Evolutionary conservation across 2,888 invertebrate species (phyloP).

Genomic region (Psylliodes chrysocephalus): DNA sequence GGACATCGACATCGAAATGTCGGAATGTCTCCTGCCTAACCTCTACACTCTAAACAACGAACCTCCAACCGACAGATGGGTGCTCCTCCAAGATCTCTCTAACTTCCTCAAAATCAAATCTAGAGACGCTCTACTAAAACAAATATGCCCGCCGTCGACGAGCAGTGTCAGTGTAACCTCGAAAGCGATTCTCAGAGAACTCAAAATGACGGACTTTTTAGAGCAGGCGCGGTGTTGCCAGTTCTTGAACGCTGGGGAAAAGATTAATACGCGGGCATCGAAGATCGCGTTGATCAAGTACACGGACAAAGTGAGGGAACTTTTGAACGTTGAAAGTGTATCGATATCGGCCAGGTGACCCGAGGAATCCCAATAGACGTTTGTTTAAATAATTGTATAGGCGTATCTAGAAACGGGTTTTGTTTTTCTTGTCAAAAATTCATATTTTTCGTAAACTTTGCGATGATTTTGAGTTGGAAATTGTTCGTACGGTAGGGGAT

Average conservation of each 20-base stretch:
- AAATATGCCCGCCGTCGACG: conserved; percentile 71
- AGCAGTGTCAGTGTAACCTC: conserved; percentile 54
- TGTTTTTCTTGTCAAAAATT: neutral
- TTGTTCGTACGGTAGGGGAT: no score
- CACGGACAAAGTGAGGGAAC: conserved; percentile 83
- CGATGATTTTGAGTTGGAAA: no score
- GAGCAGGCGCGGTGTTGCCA: conserved; percentile 85
- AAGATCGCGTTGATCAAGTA: conserved; percentile 85
- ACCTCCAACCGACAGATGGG: conserved; percentile 78
- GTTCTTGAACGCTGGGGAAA: conserved; percentile 80
- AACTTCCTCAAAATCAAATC: conserved; percentile 82
- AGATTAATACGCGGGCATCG: conserved; percentile 81
- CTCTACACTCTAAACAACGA: conserved; percentile 78
- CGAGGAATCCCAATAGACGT: conserved; percentile 17
- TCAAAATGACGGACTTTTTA: conserved; percentile 82
- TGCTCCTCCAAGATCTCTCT: conserved; percentile 82
- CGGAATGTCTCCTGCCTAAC: conserved; percentile 82
- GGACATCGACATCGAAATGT: conserved; percentile 83
- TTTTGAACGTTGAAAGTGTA: conserved; percentile 83
- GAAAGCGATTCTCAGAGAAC: conserved; percentile 70
- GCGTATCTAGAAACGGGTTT: conserved; percentile 2
- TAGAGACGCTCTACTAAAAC: conserved; percentile 80
- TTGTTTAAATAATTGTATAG: neutral
- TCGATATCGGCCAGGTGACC: conserved; percentile 71
- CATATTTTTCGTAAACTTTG: no score